A percentile compares a stretch with the other conserved stretches of the same genome.
These are phyloP conservation scores for Tuberolachnus salignus DNA, from an alignment of 2,888 invertebrate species.

Conservation along the genomic window DNA sequence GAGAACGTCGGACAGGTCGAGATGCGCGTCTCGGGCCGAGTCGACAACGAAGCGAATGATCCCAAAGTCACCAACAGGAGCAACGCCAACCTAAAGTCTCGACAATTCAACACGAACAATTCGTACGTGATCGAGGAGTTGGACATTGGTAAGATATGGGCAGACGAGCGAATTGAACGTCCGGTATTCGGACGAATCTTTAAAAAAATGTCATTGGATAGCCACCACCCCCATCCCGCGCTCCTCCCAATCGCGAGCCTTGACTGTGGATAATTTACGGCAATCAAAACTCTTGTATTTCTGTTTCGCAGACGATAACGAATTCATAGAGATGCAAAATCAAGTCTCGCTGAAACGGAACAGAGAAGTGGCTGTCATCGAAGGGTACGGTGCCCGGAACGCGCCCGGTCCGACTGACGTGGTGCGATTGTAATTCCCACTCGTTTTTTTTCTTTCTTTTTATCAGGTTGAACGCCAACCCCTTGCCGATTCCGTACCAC, in stretches of 20 bases:
- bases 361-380: slow-evolving; percentile 12
- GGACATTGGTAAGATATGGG: slow-evolving; percentile 18
- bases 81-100: slow-evolving; percentile 27
- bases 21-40: slow-evolving; percentile 6
- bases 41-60: slow-evolving; percentile 39
- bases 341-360: slow-evolving; percentile 40
- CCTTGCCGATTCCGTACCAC: slow-evolving; percentile 33
- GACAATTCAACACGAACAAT: slow-evolving; percentile 20
- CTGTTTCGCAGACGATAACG: slow-evolving; percentile 44
- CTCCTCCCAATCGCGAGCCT: too few species aligned
- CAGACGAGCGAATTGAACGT: neutral
- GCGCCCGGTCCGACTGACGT: neutral
- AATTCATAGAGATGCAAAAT: slow-evolving; percentile 31
- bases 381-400: slow-evolving; percentile 13
- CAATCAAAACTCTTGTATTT: too few species aligned
- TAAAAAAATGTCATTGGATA: neutral
- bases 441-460: neutral
- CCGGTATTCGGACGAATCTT: too few species aligned
- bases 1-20: neutral
- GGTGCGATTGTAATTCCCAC: neutral
- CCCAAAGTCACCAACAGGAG: slow-evolving; percentile 1
- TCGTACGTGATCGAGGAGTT: slow-evolving; percentile 32
- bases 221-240: too few species aligned
- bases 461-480: slow-evolving; percentile 42
- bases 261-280: too few species aligned